Percentiles rank a stretch among this genome's conserved stretches.
Conservation (phyloP, 2,888 invertebrate species). For the Drosophila mulleri region DNA sequence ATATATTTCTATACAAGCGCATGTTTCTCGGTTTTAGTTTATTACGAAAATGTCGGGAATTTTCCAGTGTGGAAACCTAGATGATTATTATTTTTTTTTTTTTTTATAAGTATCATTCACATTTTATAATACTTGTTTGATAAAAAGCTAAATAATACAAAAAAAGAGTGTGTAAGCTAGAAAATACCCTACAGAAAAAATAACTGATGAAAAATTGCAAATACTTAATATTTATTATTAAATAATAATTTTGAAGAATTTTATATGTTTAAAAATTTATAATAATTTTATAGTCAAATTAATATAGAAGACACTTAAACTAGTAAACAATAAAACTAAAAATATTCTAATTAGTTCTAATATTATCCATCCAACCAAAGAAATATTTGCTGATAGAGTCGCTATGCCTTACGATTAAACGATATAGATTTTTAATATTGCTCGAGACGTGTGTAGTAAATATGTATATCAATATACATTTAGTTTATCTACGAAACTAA, state of each 20-base stretch:
- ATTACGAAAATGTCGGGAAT: conserved; percentile 28
- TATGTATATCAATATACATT: too few species aligned
- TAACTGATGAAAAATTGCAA: neutral
- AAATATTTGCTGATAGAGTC: too few species aligned
- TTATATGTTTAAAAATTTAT: neutral
- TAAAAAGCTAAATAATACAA: conserved; percentile 26
- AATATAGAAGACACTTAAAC: neutral
- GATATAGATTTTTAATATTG: too few species aligned
- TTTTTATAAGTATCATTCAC: conserved; percentile 26
- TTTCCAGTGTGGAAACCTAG: conserved; percentile 55
- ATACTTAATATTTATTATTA: neutral
- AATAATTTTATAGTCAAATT: neutral
- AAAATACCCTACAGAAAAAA: neutral
- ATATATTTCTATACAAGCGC: neutral
- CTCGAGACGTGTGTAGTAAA: too few species aligned
- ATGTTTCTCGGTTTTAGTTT: conserved; percentile 13
- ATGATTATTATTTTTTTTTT: too few species aligned
- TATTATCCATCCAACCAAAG: too few species aligned
- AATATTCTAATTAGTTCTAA: too few species aligned
- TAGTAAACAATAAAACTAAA: neutral
- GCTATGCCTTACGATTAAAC: too few species aligned
- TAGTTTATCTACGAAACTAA: neutral
- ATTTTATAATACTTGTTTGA: conserved; percentile 58
- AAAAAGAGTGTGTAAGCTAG: neutral
- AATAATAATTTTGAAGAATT: neutral